These are phyloP conservation scores for Pseudopipra pipra DNA, from an alignment of 2,113 vertebrate species.

Conservation along the genomic window DNA sequence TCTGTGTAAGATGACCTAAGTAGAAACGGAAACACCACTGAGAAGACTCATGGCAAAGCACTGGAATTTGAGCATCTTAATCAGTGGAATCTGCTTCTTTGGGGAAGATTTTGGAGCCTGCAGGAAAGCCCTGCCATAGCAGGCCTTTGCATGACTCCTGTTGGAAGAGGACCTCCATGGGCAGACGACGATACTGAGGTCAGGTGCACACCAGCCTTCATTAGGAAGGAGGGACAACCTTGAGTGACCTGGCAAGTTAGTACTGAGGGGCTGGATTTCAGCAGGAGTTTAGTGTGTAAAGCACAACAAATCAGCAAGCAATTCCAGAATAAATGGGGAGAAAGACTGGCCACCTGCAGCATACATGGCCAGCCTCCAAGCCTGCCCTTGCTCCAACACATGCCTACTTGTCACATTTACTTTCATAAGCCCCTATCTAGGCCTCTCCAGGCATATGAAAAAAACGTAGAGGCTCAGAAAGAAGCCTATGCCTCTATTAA, in stretches of 20 bases:
- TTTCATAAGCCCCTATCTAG: not conserved
- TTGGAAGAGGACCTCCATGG: not conserved
- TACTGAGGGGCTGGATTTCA: not conserved
- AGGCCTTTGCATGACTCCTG: not conserved
- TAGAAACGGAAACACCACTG: not conserved
- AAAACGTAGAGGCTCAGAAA: not conserved
- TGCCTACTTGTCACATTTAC: not conserved
- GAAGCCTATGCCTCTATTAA: not conserved
- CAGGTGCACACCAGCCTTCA: not conserved
- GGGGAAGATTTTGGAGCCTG: not conserved
- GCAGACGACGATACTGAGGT: not conserved
- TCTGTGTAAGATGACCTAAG: not conserved
- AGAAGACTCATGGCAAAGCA: not conserved
- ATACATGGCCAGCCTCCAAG: not conserved
- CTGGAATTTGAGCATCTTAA: not conserved
- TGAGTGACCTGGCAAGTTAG: not conserved
- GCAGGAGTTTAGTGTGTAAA: not conserved
- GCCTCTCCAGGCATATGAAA: not conserved
- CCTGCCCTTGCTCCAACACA: not conserved
- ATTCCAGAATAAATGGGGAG: not conserved
- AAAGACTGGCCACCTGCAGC: not conserved
- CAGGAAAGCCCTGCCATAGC: not conserved
- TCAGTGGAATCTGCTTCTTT: not conserved
- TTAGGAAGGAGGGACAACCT: not conserved
- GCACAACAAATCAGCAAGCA: not conserved